Percentiles rank a stretch among this genome's conserved stretches.
Evolutionary conservation across 2,888 invertebrate genomes (phyloP).

Genomic region (Ferrisia virgata): DNA sequence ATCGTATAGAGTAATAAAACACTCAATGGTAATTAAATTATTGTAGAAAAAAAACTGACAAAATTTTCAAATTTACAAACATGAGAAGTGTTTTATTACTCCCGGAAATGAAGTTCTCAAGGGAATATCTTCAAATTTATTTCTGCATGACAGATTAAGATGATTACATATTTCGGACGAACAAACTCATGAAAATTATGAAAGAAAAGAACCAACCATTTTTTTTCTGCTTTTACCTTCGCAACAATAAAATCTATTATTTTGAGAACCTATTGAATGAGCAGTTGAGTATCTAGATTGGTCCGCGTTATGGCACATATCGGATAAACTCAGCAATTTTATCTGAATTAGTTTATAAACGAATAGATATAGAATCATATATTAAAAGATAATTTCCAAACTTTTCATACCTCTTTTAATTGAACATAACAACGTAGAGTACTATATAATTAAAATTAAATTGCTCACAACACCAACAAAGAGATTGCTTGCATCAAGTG

Average conservation of each 20-base stretch:
- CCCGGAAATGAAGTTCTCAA: neutral
- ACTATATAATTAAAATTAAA: neutral
- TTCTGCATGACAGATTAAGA: no score
- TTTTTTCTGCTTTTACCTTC: no score
- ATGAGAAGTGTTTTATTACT: neutral
- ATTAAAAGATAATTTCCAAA: neutral
- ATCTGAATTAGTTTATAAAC: neutral
- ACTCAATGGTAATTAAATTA: neutral
- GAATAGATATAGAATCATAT: neutral
- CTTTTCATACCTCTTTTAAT: neutral
- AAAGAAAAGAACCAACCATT: no score
- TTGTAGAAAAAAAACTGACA: neutral
- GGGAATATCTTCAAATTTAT: neutral
- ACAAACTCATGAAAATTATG: no score
- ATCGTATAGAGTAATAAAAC: neutral
- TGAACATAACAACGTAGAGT: neutral
- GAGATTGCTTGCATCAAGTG: neutral
- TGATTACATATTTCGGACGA: no score
- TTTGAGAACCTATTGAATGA: no score
- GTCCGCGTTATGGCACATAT: no score
- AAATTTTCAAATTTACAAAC: neutral
- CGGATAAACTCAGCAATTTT: neutral
- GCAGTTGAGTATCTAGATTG: no score
- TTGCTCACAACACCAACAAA: neutral
- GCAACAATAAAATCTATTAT: no score